Evolutionary conservation across 1,140 invertebrate species (phyloP).

Genomic region (Trypoxylus dichotomus): DNA sequence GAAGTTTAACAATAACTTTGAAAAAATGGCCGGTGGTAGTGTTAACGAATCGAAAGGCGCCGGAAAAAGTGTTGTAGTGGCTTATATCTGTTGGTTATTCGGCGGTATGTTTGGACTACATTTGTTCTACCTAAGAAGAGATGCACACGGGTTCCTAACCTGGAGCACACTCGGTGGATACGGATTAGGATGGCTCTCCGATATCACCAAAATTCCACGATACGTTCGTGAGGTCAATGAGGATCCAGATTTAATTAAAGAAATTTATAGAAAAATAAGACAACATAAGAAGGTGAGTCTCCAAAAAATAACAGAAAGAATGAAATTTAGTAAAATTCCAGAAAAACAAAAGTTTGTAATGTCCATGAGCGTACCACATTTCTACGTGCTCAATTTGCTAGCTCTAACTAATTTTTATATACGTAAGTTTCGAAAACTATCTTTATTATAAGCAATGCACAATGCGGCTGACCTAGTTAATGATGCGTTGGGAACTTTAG

Average conservation of each 20-base stretch:
- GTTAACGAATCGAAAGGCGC: slow-evolving; percentile 11
- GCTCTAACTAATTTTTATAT: too few species aligned
- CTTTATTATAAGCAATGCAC: too few species aligned
- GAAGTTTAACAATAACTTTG: slow-evolving; percentile 16
- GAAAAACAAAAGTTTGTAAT: too few species aligned
- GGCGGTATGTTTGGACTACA: slow-evolving; percentile 87
- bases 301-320: too few species aligned
- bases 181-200: slow-evolving; percentile 83
- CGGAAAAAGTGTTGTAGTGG: slow-evolving; percentile 67
- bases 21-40: slow-evolving; percentile 26
- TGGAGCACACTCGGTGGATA: slow-evolving; percentile 85
- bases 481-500: too few species aligned
- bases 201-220: slow-evolving; percentile 80
- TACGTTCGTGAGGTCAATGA: slow-evolving; percentile 89
- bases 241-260: slow-evolving; percentile 68
- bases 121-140: slow-evolving; percentile 86
- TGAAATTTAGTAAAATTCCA: too few species aligned
- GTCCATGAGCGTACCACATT: too few species aligned
- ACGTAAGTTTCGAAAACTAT: too few species aligned
- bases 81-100: slow-evolving; percentile 84
- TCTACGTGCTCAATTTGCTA: too few species aligned
- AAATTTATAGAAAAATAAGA: slow-evolving; percentile 66
- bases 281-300: slow-evolving; percentile 65
- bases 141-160: slow-evolving; percentile 89
- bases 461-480: too few species aligned